These are phyloP conservation scores for Archivesica marissinica DNA, from an alignment of 1,140 invertebrate species.

Conservation along the genomic window DNA sequence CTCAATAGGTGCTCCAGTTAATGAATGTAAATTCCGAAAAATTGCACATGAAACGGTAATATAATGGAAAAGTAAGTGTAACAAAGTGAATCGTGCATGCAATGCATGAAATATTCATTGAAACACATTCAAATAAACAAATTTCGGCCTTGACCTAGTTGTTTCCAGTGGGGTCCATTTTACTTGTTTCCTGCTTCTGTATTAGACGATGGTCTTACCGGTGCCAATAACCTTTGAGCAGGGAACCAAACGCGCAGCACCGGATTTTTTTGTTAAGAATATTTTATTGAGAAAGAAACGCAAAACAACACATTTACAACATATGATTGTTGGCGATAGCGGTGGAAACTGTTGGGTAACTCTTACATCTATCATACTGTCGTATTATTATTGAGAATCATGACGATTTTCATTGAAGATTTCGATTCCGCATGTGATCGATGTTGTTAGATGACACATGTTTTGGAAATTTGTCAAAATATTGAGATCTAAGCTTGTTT, in stretches of 20 bases:
- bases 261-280: background rate
- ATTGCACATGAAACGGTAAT: background rate
- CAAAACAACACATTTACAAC: background rate
- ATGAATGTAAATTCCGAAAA: constrained; percentile 21
- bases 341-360: background rate
- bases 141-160: constrained; percentile 52
- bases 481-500: too few relatives aligned
- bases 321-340: background rate
- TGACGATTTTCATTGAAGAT: constrained; percentile 51
- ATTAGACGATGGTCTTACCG: background rate
- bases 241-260: constrained; percentile 41
- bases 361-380: constrained; percentile 35
- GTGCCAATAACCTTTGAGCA: background rate
- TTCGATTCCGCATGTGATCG: constrained; percentile 24
- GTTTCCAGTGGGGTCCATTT: constrained; percentile 1
- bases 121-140: constrained; percentile 27
- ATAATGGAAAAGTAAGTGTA: background rate
- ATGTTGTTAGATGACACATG: constrained; percentile 47
- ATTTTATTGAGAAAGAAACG: background rate
- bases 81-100: background rate
- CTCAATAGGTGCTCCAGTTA: background rate
- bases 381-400: background rate
- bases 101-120: background rate
- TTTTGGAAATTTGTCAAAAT: constrained; percentile 56
- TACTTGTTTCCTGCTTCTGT: background rate